phyloP scores from a whole-genome alignment of 2,888 invertebrate species.

The Ariolimax columbianus region DNA sequence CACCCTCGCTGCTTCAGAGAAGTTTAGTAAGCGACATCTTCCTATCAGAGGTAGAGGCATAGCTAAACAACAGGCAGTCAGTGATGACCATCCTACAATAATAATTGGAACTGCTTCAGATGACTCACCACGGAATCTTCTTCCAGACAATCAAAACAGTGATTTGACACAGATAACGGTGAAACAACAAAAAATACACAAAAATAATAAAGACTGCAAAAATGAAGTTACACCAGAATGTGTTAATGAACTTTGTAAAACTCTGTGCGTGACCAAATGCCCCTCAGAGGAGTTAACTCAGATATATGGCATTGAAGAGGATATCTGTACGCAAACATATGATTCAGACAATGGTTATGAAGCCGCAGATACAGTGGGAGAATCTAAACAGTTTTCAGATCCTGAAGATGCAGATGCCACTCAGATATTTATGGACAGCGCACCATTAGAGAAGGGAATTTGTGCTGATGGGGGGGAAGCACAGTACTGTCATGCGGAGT shows the following conservation, averaged over 20 bases:
- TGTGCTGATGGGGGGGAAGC: neutral
- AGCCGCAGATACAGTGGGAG: neutral
- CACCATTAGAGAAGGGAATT: neutral
- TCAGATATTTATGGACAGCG: constrained; percentile 38
- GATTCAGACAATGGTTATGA: neutral
- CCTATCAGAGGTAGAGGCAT: neutral
- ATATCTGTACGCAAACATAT: neutral
- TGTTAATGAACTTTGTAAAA: neutral
- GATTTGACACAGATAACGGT: neutral
- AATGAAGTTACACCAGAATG: neutral
- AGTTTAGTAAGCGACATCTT: too few relatives aligned
- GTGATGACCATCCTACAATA: neutral
- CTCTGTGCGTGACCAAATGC: neutral
- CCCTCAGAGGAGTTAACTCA: constrained; percentile 5
- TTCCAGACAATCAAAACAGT: neutral
- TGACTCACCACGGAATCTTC: constrained; percentile 20
- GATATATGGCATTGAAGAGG: neutral
- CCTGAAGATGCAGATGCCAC: constrained; percentile 43
- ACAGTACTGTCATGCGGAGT: neutral
- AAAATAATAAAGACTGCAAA: neutral
- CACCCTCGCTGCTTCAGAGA: neutral
- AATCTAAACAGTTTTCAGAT: neutral
- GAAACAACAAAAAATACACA: neutral
- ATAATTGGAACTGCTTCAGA: neutral
- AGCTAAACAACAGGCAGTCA: neutral